Conservation (phyloP, 2,888 invertebrate genomes). For the Trachelus troglodyta region DNA sequence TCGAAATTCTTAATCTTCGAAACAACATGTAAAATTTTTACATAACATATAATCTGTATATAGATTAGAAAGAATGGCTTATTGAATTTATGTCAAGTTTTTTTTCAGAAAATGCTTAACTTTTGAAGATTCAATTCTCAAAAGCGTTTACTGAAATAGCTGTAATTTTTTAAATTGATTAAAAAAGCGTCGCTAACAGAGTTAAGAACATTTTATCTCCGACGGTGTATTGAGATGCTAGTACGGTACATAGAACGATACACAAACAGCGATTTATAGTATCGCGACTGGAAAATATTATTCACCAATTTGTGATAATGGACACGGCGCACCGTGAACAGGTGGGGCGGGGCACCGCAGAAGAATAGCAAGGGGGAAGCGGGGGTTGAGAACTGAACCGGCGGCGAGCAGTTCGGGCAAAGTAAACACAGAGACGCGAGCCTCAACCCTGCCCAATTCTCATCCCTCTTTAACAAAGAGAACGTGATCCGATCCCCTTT, state of each 20-base stretch:
- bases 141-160: not conserved
- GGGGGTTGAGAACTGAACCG: not conserved
- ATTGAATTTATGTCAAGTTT: not conserved
- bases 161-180: not conserved
- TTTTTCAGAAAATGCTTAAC: not conserved
- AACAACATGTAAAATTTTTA: not conserved
- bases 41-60: not conserved
- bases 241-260: slow-evolving; percentile 34
- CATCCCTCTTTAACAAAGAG: not conserved
- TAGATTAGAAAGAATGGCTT: not conserved
- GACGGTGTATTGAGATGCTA: slow-evolving; percentile 40
- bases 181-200: not conserved
- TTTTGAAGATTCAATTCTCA: not conserved
- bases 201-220: not conserved
- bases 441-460: slow-evolving; percentile 8
- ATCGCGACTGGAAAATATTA: slow-evolving; percentile 48
- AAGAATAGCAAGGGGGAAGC: not conserved
- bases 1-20: not conserved
- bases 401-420: slow-evolving; percentile 15
- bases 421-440: slow-evolving; percentile 21
- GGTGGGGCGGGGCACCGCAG: not conserved
- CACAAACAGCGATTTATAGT: slow-evolving; percentile 39
- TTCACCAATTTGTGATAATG: slow-evolving; percentile 49
- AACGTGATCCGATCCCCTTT: slow-evolving; percentile 1
- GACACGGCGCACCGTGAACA: slow-evolving; percentile 21